A percentile compares a stretch with the other conserved stretches of the same genome.
These are phyloP conservation scores for Ecliptopera silaceata DNA, from an alignment of 2,888 invertebrate genomes.

Conservation along the genomic window DNA sequence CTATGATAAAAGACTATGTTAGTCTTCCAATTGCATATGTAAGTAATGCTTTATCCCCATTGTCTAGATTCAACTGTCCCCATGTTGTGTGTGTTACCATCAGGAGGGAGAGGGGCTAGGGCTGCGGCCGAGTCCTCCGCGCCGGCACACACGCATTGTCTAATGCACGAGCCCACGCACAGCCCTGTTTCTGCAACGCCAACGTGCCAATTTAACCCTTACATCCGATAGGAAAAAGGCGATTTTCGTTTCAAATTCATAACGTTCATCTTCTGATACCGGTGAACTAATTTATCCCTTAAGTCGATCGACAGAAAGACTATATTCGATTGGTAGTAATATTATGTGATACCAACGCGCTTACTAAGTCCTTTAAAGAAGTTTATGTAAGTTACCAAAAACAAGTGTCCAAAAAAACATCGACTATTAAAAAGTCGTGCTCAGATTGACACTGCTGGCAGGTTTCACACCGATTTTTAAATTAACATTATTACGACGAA, in stretches of 20 bases:
- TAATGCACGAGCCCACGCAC: conserved; percentile 79
- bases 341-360: not conserved
- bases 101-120: conserved; percentile 52
- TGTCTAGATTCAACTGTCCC: conserved; percentile 25
- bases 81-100: conserved; percentile 51
- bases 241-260: too few relatives aligned
- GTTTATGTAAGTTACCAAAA: not conserved
- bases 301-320: too few relatives aligned
- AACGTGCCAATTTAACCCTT: conserved; percentile 49
- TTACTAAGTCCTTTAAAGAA: not conserved
- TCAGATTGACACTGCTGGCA: not conserved
- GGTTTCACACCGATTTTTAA: not conserved
- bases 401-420: not conserved
- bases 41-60: too few relatives aligned
- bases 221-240: conserved; percentile 20
- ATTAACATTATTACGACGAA: too few relatives aligned
- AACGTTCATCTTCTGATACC: too few relatives aligned
- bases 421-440: not conserved
- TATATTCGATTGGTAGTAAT: not conserved
- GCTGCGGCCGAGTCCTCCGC: conserved; percentile 70
- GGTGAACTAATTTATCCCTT: too few relatives aligned
- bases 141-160: conserved; percentile 72
- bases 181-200: conserved; percentile 74
- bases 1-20: too few relatives aligned
- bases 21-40: too few relatives aligned